These are phyloP conservation scores for Oryzias sinensis DNA, from an alignment of 2,797 vertebrate genomes.

Conservation along the genomic window DNA sequence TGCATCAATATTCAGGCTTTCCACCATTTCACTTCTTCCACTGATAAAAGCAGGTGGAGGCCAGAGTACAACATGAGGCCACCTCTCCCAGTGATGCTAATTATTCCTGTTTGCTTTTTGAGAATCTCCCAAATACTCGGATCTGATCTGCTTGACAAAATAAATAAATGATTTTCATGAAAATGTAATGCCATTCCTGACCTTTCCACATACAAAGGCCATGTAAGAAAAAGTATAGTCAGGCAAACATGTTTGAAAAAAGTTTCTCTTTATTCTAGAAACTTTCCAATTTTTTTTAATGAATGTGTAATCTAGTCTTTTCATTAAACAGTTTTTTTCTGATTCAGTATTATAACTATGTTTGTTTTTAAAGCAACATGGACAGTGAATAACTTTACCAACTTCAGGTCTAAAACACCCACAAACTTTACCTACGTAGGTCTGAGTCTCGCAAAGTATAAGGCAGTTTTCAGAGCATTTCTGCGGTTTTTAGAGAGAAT, in stretches of 20 bases:
- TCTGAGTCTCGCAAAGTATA: too few relatives aligned
- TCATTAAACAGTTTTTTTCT: too few relatives aligned
- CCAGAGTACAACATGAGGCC: constrained; percentile 70
- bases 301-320: background rate
- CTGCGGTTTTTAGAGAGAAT: too few relatives aligned
- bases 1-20: constrained; percentile 67
- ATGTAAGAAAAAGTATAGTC: constrained; percentile 59
- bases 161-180: constrained; percentile 83
- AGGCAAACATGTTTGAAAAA: constrained; percentile 58
- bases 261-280: constrained; percentile 64
- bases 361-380: too few relatives aligned
- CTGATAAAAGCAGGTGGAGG: constrained; percentile 70
- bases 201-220: constrained; percentile 66
- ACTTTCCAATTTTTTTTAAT: constrained; percentile 52
- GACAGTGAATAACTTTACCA: too few relatives aligned
- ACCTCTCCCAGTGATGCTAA: constrained; percentile 82
- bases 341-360: too few relatives aligned
- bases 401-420: too few relatives aligned
- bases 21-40: constrained; percentile 59
- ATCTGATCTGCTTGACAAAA: constrained; percentile 81
- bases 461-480: too few relatives aligned
- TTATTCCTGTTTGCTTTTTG: constrained; percentile 77
- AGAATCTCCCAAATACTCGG: constrained; percentile 74
- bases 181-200: constrained; percentile 77
- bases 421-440: too few relatives aligned